Evolutionary conservation across 2,888 invertebrate species (phyloP), one percentile per base, ranked within the genome.

Genomic region (Nasonovia ribisnigri): DNA sequence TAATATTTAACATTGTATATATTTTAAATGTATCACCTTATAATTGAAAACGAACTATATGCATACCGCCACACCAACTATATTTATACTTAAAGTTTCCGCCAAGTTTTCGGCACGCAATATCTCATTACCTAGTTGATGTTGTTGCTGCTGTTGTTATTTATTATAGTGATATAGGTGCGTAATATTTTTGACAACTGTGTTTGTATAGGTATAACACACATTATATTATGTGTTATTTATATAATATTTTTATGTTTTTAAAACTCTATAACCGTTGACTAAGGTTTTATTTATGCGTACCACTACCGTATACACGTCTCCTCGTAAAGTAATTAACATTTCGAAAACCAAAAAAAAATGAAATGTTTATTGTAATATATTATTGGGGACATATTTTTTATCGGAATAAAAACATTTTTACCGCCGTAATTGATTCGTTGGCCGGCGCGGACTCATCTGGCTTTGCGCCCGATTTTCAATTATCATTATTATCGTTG

Each of bases 381-480:
- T 67, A 67, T 67, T 57, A 88, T 87, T 11, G 6, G 46, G 67
- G 60, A 67, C 46, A 46, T 42, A 57, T 48, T 67, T 90, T 90
- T 29, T 48, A 67, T 48, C 36, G 36, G 5, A 77, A 16, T n/a
- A 77, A 90, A 90, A 77, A 84, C 29, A 51, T 88, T 51, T 57
- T 90, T 90, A 84, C 51, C 5, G 36, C 90, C 16, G 8, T 90
- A 90, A 90, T 90, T 77, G 77, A 90, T 90, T 51, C 77, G 77
- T 77, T 90, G 90, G 90, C 77, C 77, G 8, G 24, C n/a, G 36
- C 16, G 8, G 48, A 48, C 11, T 90, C n/a, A 36, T 87, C 42
- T 84, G 91, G 91, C 91, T 84, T 42, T 8, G 16, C 29, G 84
- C 91, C 91, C 20, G 29, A 54, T 90, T 48, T 84, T 48, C 51